Conservation (phyloP, 2,797 vertebrate species). For the Pristis pectinata region DNA sequence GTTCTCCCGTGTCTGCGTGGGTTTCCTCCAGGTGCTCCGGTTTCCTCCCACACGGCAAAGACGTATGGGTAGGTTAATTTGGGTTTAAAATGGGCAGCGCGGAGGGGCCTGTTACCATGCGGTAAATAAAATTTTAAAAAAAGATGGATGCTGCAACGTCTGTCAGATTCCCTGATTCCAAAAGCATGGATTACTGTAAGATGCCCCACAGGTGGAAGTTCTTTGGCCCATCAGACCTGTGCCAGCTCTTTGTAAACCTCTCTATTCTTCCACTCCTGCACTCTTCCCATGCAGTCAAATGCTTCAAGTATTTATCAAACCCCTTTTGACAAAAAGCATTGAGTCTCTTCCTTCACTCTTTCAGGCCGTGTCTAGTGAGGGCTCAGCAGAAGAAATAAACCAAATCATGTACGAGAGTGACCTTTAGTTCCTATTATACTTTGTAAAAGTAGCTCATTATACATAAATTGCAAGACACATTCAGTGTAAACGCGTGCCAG, state of each 20-base stretch:
- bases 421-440: neutral
- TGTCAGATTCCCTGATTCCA: neutral
- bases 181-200: neutral
- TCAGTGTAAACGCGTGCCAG: neutral
- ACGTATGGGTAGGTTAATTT: too few relatives aligned
- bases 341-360: neutral
- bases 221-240: neutral
- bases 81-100: too few relatives aligned
- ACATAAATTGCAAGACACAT: neutral
- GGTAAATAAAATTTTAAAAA: too few relatives aligned
- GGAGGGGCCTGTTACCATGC: too few relatives aligned
- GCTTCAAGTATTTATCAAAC: neutral
- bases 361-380: neutral
- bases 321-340: neutral
- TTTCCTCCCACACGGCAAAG: too few relatives aligned
- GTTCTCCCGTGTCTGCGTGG: too few relatives aligned
- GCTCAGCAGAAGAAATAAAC: neutral
- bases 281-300: too few relatives aligned
- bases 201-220: neutral
- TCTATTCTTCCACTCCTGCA: neutral
- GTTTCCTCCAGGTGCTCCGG: too few relatives aligned
- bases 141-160: neutral
- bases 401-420: neutral
- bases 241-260: neutral
- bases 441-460: neutral